These are phyloP conservation scores for Stegana nigrithorax DNA, from an alignment of 2,888 invertebrate genomes.

Conservation along the genomic window DNA sequence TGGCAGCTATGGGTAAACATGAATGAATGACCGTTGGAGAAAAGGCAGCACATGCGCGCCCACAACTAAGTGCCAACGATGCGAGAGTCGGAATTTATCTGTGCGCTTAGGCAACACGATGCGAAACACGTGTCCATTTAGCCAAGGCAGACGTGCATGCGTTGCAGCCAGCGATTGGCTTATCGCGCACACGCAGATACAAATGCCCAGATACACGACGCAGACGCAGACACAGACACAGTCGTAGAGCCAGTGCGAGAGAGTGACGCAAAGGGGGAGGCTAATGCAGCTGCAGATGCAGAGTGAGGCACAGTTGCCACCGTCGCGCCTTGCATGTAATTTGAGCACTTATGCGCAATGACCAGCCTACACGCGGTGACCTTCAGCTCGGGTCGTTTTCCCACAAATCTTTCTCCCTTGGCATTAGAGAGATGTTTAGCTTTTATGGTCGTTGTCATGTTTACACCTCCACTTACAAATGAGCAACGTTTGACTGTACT, in stretches of 20 bases:
- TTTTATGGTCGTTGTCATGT: conserved; percentile 17
- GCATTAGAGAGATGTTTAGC: conserved; percentile 13
- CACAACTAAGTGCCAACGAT: background rate
- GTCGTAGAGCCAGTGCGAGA: too few relatives aligned
- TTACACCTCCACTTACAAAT: conserved; percentile 11
- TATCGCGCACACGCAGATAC: conserved; percentile 14
- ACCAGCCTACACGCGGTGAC: conserved; percentile 10
- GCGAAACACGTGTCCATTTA: conserved; percentile 17
- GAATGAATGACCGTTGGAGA: too few relatives aligned
- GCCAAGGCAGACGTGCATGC: background rate
- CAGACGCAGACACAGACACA: background rate
- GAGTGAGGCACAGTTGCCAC: background rate
- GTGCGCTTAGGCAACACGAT: background rate
- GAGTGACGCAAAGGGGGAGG: too few relatives aligned
- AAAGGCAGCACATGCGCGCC: background rate
- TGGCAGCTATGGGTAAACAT: background rate
- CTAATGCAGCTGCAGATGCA: background rate
- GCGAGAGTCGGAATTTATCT: background rate
- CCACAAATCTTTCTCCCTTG: background rate
- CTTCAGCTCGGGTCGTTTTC: conserved; percentile 5
- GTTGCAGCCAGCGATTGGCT: conserved; percentile 5
- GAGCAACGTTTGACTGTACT: background rate
- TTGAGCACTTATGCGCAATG: conserved; percentile 4
- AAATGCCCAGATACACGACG: too few relatives aligned
- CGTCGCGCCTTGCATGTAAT: conserved; percentile 5